phyloP scores from a whole-genome alignment of 2,113 vertebrate genomes.

The Aphyosemion australe region DNA sequence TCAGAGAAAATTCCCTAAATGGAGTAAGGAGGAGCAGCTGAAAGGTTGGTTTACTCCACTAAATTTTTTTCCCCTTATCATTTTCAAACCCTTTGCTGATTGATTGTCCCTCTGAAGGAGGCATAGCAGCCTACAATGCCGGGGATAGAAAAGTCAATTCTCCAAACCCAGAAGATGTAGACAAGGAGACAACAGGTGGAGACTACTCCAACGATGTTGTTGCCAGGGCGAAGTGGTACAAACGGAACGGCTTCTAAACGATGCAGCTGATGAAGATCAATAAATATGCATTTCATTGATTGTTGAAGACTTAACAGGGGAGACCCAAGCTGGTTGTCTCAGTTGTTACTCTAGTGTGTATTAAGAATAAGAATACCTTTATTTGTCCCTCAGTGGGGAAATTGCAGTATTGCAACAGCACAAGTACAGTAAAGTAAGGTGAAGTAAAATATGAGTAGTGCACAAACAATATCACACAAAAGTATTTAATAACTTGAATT shows the following conservation, averaged over 20 bases:
- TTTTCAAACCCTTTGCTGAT: background rate
- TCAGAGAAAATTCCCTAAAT: background rate
- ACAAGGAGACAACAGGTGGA: constrained; percentile 9
- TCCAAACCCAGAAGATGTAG: background rate
- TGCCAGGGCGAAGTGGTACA: constrained; percentile 67
- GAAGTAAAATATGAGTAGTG: no score
- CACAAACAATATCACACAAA: no score
- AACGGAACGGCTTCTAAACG: background rate
- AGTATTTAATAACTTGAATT: no score
- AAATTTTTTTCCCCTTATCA: no score
- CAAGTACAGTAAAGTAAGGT: no score
- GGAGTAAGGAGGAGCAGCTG: constrained; percentile 34
- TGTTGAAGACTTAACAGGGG: no score
- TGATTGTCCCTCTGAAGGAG: constrained; percentile 29
- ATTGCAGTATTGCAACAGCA: no score
- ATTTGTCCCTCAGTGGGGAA: no score
- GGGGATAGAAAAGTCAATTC: constrained; percentile 18
- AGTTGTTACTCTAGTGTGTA: no score
- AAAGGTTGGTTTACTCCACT: constrained; percentile 52
- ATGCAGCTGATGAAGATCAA: background rate
- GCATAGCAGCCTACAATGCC: constrained; percentile 57
- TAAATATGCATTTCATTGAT: no score
- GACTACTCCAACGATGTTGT: constrained; percentile 64
- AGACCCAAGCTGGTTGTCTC: no score
- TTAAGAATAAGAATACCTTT: no score